phyloP scores from a whole-genome alignment of 2,797 vertebrate species.

The Nothura maculosa region DNA sequence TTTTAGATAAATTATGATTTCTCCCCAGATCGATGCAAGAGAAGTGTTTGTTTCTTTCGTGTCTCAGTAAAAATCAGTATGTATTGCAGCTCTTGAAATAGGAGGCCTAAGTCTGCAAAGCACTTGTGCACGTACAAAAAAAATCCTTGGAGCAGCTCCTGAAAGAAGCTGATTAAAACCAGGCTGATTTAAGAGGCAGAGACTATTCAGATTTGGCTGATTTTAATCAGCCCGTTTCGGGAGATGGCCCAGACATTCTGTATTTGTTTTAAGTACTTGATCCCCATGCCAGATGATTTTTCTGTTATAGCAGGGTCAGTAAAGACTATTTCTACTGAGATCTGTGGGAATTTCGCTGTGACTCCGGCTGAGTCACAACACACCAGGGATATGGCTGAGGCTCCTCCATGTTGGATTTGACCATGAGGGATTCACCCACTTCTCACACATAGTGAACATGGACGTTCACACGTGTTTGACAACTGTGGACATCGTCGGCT shows the following conservation, averaged over 20 bases:
- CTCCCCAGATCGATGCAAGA: neutral
- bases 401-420: conserved; percentile 1
- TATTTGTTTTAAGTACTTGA: neutral
- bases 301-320: conserved; percentile 1
- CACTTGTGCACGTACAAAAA: accelerated
- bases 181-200: conserved; percentile 29
- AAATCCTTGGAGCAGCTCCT: neutral
- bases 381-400: neutral
- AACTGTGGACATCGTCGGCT: neutral
- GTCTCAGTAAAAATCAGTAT: neutral
- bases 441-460: neutral
- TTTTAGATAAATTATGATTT: neutral
- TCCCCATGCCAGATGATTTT: neutral
- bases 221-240: conserved; percentile 38
- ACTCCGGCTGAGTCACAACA: neutral
- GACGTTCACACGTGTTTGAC: neutral
- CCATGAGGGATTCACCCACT: neutral
- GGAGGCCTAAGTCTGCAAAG: neutral
- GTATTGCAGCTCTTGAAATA: neutral
- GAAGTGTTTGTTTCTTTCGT: neutral
- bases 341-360: neutral
- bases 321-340: neutral
- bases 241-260: neutral
- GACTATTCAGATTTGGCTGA: neutral
- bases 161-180: conserved; percentile 22